Conservation (phyloP, 92 coral and sea anemone species). For the Nematostella vectensis region DNA sequence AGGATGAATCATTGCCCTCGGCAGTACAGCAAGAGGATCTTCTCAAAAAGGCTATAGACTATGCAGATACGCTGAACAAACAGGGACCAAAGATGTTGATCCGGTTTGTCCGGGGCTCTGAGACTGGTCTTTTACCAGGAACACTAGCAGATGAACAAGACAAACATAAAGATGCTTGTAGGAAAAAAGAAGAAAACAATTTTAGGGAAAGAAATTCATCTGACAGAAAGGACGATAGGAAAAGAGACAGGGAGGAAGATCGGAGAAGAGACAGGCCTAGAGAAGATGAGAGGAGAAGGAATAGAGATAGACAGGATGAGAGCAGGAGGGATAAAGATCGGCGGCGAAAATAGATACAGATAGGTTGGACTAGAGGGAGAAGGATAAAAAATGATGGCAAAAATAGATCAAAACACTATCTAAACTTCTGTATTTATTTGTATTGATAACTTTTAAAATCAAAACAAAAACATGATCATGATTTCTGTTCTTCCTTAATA, state of each 20-base stretch:
- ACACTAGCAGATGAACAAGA: slow-evolving; percentile 13
- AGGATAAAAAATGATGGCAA: no score
- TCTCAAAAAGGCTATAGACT: slow-evolving; percentile 83
- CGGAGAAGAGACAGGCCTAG: slow-evolving; percentile 6
- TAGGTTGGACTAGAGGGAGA: neutral
- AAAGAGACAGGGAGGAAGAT: slow-evolving; percentile 2
- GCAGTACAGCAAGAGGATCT: slow-evolving; percentile 80
- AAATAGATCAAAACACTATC: no score
- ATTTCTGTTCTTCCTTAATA: no score
- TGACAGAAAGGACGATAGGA: neutral
- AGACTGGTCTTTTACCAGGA: slow-evolving; percentile 78
- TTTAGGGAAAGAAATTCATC: neutral
- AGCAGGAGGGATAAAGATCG: neutral
- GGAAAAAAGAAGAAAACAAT: neutral
- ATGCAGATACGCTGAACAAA: slow-evolving; percentile 84
- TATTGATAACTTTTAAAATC: no score
- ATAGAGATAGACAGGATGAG: neutral
- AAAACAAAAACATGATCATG: no score
- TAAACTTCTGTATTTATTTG: no score
- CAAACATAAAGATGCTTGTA: neutral
- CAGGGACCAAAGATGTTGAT: slow-evolving; percentile 70
- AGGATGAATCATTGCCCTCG: slow-evolving; percentile 55
- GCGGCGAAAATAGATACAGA: neutral
- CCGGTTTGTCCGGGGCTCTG: slow-evolving; percentile 82
- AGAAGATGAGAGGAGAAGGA: neutral